Base-by-base conservation (phyloP, 2,888 invertebrate genomes). In the Tachina grossa region DNA sequence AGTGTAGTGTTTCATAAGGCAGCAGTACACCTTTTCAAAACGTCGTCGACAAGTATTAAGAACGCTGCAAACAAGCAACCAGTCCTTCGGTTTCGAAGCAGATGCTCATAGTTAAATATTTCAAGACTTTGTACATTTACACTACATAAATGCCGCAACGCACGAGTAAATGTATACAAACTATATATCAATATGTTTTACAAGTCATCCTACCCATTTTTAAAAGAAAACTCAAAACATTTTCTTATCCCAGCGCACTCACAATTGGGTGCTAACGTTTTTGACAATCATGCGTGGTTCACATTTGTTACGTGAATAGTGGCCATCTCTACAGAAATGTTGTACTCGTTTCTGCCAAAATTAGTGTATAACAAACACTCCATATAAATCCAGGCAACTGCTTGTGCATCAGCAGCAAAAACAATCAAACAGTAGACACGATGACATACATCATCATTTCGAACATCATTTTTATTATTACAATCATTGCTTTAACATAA, bases 351-450 rank as follows among this genome's bases (percentile, higher is more conserved):
- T 76, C 79, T 79, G 79, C 85, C 85, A 85, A 85, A 85, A 85
- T 83, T 66, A 85, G 79, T 79, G 76, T 76, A 72, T 22, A 79
- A 71, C 83, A 83, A 72, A 51, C 83, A 72, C 45, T 66, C 85
- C 85, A 85, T 85, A 85, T 76, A 79, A 83, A 79, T 79, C 78
- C 79, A 76, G 66, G 59, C 75, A 72, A 79, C 78, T 66, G 66
- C 49, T 57, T 47, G 11, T 22, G 14, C 72, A 47, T 49, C 45
- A 53, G 43, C 77, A 45, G 41, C 14, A 65, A 49, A 69, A 74
- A 68, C 47, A 65, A 78, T 59, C 63, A 57, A 79, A 59, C 43
- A 77, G 41, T 51, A 45, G 51, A 75, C 13, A 75, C 13, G 79
- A 49, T 14, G 49, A 71, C 77, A 72, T 43, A 72, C 69, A 81